Percentiles rank a stretch among this genome's conserved stretches.
phyloP scores from a whole-genome alignment of 2,113 vertebrate species.

The Rhagologus leucostigma region DNA sequence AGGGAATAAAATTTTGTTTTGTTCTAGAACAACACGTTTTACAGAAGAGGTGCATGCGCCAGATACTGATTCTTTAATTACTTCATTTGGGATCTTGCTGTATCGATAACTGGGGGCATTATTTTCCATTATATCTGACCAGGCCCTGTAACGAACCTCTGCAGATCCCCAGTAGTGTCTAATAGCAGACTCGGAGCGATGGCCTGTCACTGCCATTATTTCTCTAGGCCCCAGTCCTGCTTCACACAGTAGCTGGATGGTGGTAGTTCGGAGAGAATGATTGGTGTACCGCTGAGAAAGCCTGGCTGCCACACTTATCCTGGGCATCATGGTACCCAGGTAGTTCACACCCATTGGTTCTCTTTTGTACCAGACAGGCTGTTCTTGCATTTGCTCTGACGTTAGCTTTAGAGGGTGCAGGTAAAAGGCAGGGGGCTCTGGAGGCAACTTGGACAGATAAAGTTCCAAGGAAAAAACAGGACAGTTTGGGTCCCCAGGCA shows the following conservation, averaged over 20 bases:
- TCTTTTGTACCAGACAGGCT: slow-evolving; percentile 66
- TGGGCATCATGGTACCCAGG: slow-evolving; percentile 66
- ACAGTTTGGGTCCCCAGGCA: slow-evolving; percentile 66
- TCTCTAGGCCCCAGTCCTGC: slow-evolving; percentile 65
- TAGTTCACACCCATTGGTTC: slow-evolving; percentile 68
- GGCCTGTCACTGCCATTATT: slow-evolving; percentile 62
- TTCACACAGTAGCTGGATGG: slow-evolving; percentile 63
- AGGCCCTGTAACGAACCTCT: slow-evolving; percentile 52
- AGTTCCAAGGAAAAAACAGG: slow-evolving; percentile 68
- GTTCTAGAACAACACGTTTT: neutral
- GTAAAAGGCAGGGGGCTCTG: slow-evolving; percentile 64
- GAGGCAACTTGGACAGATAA: slow-evolving; percentile 67
- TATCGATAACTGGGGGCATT: neutral
- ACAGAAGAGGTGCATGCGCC: neutral
- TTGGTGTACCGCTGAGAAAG: slow-evolving; percentile 64
- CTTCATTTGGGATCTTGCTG: slow-evolving; percentile 30
- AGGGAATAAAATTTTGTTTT: slow-evolving; percentile 22
- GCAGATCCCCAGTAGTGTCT: slow-evolving; percentile 61
- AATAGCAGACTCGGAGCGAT: slow-evolving; percentile 42
- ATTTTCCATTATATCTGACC: slow-evolving; percentile 37
- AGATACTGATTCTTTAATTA: neutral
- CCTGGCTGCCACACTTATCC: slow-evolving; percentile 61
- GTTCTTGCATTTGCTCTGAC: slow-evolving; percentile 52
- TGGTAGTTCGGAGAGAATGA: slow-evolving; percentile 66
- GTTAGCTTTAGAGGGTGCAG: slow-evolving; percentile 65